Conservation (phyloP, 2,888 invertebrate species). For the Agonopterix arenella region DNA sequence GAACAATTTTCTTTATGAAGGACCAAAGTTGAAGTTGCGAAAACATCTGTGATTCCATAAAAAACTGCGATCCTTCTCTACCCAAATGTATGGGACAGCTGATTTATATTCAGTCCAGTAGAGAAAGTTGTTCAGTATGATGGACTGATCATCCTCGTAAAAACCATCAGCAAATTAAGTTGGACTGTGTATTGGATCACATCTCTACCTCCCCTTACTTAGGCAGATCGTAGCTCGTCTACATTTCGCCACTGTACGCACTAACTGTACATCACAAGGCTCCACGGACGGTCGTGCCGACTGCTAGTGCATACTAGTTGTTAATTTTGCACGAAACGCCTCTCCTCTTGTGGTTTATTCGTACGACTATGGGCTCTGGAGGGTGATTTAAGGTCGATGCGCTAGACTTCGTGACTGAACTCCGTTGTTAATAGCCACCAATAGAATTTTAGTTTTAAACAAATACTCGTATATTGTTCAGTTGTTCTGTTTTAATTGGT, state of each 20-base stretch:
- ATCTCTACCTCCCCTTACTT: too few relatives aligned
- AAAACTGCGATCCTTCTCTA: too few relatives aligned
- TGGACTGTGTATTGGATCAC: too few relatives aligned
- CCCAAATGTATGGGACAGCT: too few relatives aligned
- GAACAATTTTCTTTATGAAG: too few relatives aligned
- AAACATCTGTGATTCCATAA: too few relatives aligned
- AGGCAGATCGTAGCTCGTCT: constrained; percentile 3
- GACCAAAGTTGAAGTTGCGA: too few relatives aligned
- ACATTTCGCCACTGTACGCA: constrained; percentile 35
- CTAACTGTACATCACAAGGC: constrained; percentile 40
- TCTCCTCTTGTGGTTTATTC: constrained; percentile 50
- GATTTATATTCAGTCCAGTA: too few relatives aligned
- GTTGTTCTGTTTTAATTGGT: neutral
- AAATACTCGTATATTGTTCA: neutral
- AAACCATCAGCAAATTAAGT: too few relatives aligned
- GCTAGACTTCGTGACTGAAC: constrained; percentile 24
- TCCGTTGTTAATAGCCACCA: constrained; percentile 19
- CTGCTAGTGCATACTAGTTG: constrained; percentile 27
- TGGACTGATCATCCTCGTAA: too few relatives aligned
- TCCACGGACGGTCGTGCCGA: constrained; percentile 17
- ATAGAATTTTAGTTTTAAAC: neutral
- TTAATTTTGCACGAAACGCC: constrained; percentile 52
- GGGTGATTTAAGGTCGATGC: constrained; percentile 39
- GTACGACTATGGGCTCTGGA: constrained; percentile 26
- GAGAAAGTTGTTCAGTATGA: too few relatives aligned